phyloP scores from a whole-genome alignment of 2,888 invertebrate genomes.

The Stomorhina lunata region DNA sequence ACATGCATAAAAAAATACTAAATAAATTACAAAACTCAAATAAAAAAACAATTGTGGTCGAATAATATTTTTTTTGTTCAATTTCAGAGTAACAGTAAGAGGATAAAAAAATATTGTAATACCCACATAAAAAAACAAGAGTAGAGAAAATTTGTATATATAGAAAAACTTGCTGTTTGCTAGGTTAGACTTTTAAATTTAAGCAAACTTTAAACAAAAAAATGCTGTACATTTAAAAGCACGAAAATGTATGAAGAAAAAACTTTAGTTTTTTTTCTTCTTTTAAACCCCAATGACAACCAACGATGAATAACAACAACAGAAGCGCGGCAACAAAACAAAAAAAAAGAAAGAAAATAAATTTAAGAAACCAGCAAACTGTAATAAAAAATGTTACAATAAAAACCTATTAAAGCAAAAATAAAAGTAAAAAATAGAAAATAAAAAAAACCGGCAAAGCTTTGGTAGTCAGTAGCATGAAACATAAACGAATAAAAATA shows the following conservation, averaged over 20 bases:
- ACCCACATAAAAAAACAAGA: background rate
- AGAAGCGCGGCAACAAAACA: slow-evolving; percentile 28
- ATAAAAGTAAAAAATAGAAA: background rate
- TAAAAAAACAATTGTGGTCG: slow-evolving; percentile 46
- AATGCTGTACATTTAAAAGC: slow-evolving; percentile 38
- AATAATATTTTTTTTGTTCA: slow-evolving; percentile 13
- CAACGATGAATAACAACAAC: slow-evolving; percentile 32
- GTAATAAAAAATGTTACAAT: slow-evolving; percentile 55
- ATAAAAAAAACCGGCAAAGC: slow-evolving; percentile 41
- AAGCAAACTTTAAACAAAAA: slow-evolving; percentile 42
- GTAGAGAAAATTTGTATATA: background rate
- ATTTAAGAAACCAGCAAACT: slow-evolving; percentile 50
- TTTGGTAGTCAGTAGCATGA: slow-evolving; percentile 49
- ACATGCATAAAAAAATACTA: background rate
- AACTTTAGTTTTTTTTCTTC: slow-evolving; percentile 1
- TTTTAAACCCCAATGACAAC: slow-evolving; percentile 43
- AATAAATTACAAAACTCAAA: slow-evolving; percentile 9
- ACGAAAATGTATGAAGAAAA: background rate
- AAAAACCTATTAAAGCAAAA: slow-evolving; percentile 56
- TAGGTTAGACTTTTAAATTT: slow-evolving; percentile 49
- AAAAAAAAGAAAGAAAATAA: slow-evolving; percentile 17
- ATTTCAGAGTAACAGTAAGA: slow-evolving; percentile 37
- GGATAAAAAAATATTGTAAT: background rate
- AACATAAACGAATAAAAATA: slow-evolving; percentile 42
- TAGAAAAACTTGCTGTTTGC: slow-evolving; percentile 35